Percentiles rank a stretch among this genome's conserved stretches.
phyloP scores from a whole-genome alignment of 2,113 vertebrate species.

The Zosterops hypoxanthus region DNA sequence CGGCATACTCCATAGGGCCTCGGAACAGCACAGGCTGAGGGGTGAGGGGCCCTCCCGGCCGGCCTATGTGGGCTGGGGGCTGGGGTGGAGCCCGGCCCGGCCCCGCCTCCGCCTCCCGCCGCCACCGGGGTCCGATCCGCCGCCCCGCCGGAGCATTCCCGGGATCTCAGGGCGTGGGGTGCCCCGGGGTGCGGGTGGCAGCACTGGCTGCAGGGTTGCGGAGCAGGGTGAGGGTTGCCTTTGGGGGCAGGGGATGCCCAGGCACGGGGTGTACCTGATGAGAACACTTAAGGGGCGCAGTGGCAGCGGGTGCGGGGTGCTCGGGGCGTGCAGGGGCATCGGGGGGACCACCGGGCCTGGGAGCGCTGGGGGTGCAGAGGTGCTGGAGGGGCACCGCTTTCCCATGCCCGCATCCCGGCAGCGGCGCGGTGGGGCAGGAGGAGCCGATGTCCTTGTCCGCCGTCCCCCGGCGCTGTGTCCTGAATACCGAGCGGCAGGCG shows the following conservation, averaged over 20 bases:
- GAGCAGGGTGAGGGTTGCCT: neutral
- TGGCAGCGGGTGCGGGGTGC: no score
- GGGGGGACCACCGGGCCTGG: neutral
- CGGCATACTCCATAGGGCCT: neutral
- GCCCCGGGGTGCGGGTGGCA: neutral
- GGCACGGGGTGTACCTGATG: neutral
- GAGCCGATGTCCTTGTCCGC: neutral
- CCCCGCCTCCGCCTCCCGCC: neutral
- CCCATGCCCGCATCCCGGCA: neutral
- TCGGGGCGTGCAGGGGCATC: neutral
- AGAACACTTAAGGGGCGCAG: neutral
- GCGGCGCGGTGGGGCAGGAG: neutral
- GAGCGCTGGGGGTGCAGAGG: neutral
- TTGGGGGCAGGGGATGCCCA: neutral
- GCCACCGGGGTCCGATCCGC: neutral
- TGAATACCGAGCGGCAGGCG: neutral
- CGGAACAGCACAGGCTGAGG: neutral
- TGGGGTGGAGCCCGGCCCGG: constrained; percentile 22
- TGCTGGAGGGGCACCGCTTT: neutral
- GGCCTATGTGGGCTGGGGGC: constrained; percentile 35
- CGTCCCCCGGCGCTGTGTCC: neutral
- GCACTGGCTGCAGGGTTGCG: neutral
- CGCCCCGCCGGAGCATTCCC: neutral
- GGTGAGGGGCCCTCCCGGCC: neutral
- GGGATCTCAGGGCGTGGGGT: neutral